Percentiles rank a stretch among this genome's conserved stretches.
These are phyloP conservation scores for Anguilla rostrata DNA, from an alignment of 2,113 vertebrate species.

Conservation along the genomic window DNA sequence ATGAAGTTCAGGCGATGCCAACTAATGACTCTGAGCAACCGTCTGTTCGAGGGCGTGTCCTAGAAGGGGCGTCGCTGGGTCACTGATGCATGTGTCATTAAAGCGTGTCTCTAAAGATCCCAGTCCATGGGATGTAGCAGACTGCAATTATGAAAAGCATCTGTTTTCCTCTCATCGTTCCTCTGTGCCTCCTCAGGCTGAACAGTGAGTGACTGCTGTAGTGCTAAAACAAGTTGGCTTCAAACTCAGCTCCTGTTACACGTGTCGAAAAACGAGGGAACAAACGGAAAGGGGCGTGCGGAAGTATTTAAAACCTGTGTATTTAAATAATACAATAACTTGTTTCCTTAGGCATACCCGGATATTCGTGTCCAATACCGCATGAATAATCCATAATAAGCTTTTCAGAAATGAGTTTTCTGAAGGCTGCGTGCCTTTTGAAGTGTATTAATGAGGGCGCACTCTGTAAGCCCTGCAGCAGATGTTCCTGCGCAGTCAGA, in stretches of 20 bases:
- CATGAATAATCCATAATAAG: constrained; percentile 9
- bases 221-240: background rate
- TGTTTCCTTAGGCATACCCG: background rate
- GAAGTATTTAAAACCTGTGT: background rate
- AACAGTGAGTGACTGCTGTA: background rate
- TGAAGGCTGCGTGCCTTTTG: background rate
- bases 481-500: constrained; percentile 40
- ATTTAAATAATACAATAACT: background rate
- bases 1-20: background rate
- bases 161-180: background rate
- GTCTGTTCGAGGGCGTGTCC: background rate
- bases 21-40: background rate
- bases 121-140: background rate
- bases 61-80: background rate
- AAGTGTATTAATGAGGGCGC: constrained; percentile 21
- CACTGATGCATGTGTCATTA: background rate
- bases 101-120: background rate
- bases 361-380: background rate
- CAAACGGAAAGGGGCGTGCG: background rate
- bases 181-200: background rate
- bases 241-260: background rate
- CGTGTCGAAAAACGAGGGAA: background rate
- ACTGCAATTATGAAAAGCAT: background rate
- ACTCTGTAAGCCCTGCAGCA: constrained; percentile 40
- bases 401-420: background rate